A percentile compares a stretch with the other conserved stretches of the same genome.
Conservation (phyloP, 2,113 vertebrate species). For the human region GRCh38 chr5:19632501-19633000, state of each 20-base stretch:
- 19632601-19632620: neutral
- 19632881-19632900: fast-evolving
- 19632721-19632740: neutral
- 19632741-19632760: neutral
- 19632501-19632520: neutral
- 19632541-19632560: neutral
- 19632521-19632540: neutral
- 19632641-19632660: neutral
- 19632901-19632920: neutral
- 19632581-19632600: neutral
- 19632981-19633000: neutral
- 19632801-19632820: neutral
- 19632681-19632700: neutral
- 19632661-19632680: neutral
- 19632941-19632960: neutral
- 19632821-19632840: neutral
- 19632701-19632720: neutral
- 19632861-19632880: fast-evolving
- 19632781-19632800: neutral
- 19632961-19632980: neutral
- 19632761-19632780: neutral
- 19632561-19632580: neutral
- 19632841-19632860: neutral
- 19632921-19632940: neutral
- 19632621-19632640: neutral